Base-by-base conservation (phyloP, 1,140 invertebrate species). In the Drosophila kikkawai region DNA sequence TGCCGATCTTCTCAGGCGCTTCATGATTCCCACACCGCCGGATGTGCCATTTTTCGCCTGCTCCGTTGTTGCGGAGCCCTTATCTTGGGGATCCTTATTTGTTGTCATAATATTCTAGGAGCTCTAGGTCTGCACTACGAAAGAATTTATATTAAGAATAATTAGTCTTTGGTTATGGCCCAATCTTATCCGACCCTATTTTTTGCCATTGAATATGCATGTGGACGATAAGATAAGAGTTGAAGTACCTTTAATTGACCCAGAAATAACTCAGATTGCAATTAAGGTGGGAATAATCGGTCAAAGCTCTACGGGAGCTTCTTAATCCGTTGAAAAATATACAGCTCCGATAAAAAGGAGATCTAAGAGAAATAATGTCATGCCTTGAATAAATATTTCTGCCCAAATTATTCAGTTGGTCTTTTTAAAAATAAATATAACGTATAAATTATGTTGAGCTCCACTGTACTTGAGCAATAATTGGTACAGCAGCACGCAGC, bases 1-100 rank as follows among this genome's bases (percentile, higher is more conserved):
- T 12, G 91, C 91, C 9, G 91, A 92, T 17, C 91, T 76, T 26
- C 80, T 50, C 3, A 92, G 61, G 15, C 88, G 82, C 51, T 91
- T 92, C 51, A 92, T 91, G 9, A 92, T 50, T 0, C 85, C 83
- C 11, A 75, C 82, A 17, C 68, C 75, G 11, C 58, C 67, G 36
- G 73, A 44, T 45, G 67, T 67, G 15, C 82, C 84, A 71, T 91
- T 91, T 45, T 79, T 83, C 13, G 75, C 65, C 8, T 60, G 64
- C 22, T 70, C 71, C 45, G 45, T 7, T 48, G 63, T 76, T 17
- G 58, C 65, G 17, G 64, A 32, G 26, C 59, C 64, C 60, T 80
- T 75, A 26, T 84, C 84, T 55, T 90, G 80, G 36, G 77, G 47
- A 50, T 90, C 85, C 68, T 88, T 88, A 47, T 82, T 90, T 47